Conservation (phyloP, 2,888 invertebrate genomes). For the Cepaea hortensis region DNA sequence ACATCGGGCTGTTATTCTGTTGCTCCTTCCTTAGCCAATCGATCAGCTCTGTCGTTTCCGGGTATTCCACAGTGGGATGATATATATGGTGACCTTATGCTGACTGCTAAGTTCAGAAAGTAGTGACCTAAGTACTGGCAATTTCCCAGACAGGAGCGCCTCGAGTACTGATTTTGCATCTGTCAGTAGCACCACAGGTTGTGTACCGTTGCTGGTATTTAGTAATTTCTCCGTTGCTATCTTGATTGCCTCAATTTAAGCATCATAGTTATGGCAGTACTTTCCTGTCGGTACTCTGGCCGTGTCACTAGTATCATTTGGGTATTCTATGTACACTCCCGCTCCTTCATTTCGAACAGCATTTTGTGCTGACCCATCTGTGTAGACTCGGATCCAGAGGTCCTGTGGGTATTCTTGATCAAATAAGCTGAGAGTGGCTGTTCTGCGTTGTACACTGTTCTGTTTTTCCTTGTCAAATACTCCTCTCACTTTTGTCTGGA, state of each 20-base stretch:
- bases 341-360: not conserved
- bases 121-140: not conserved
- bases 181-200: not conserved
- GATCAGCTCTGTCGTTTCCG: constrained; percentile 4
- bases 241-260: constrained; percentile 1
- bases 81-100: not conserved
- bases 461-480: not conserved
- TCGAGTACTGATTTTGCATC: constrained; percentile 5
- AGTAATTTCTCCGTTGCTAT: constrained; percentile 3
- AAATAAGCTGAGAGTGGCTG: not conserved
- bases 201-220: not conserved
- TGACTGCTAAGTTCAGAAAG: not conserved
- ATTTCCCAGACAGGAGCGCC: not conserved
- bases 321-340: not conserved
- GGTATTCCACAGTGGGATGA: not conserved
- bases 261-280: not conserved
- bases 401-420: constrained; percentile 23
- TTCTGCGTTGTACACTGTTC: not conserved
- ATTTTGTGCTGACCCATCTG: constrained; percentile 8
- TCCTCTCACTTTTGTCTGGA: constrained; percentile 6
- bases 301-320: not conserved
- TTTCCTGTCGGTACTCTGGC: not conserved
- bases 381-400: not conserved
- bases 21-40: not conserved
- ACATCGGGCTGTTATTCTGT: not conserved